Evolutionary conservation across 2,113 vertebrate genomes (phyloP).

Genomic region (Pipra filicauda): DNA sequence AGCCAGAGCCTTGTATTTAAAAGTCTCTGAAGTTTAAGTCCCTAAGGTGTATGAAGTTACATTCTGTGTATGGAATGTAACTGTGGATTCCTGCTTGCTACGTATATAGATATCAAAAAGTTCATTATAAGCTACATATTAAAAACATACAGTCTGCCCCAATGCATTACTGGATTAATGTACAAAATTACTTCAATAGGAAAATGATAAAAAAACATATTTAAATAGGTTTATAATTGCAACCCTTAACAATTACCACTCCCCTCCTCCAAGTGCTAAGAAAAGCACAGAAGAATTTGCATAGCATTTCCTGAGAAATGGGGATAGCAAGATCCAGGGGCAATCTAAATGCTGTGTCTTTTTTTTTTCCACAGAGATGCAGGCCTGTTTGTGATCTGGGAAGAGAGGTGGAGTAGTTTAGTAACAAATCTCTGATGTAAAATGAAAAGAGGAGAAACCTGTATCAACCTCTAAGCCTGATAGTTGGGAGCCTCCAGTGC

Average conservation of each 20-base stretch:
- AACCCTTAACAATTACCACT: background rate
- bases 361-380: background rate
- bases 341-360: background rate
- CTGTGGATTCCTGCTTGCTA: slow-evolving; percentile 1
- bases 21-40: slow-evolving; percentile 38
- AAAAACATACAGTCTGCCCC: background rate
- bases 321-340: background rate
- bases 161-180: background rate
- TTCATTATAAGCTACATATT: background rate
- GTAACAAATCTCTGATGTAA: background rate
- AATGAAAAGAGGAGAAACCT: background rate
- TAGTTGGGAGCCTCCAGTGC: background rate
- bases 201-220: background rate
- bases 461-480: background rate
- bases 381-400: background rate
- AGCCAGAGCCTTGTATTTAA: slow-evolving; percentile 47
- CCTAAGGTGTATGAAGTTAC: slow-evolving; percentile 52
- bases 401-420: background rate
- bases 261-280: background rate
- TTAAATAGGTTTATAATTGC: background rate
- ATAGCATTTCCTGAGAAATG: background rate
- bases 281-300: background rate
- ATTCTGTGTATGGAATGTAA: slow-evolving; percentile 33
- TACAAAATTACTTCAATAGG: background rate
- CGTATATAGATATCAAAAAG: background rate